A percentile compares a stretch with the other conserved stretches of the same genome.
Evolutionary conservation across 2,113 vertebrate species (phyloP).

Genomic region (Nothoprocta pentlandii): DNA sequence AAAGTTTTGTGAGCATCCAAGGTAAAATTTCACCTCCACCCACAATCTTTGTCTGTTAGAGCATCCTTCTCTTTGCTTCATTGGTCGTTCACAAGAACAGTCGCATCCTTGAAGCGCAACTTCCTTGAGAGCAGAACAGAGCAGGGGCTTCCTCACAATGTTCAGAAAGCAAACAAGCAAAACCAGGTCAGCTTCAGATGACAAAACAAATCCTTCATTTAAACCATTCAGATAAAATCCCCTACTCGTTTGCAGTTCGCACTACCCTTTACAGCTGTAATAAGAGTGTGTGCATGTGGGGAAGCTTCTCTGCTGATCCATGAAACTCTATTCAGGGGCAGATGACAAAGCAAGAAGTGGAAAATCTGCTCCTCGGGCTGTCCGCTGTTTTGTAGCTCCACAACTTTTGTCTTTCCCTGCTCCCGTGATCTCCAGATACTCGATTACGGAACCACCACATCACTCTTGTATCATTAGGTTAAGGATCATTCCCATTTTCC

Average conservation of each 20-base stretch:
- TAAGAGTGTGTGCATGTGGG: fast-evolving
- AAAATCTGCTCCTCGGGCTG: neutral
- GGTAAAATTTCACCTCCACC: neutral
- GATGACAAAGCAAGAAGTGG: neutral
- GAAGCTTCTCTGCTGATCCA: neutral
- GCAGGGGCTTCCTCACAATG: neutral
- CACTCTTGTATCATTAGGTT: neutral
- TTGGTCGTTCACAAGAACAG: fast-evolving
- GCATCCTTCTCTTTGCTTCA: neutral
- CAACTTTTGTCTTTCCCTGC: neutral
- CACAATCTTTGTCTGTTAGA: neutral
- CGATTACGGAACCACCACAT: neutral
- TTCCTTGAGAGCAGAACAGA: neutral
- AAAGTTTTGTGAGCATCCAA: neutral
- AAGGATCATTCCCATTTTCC: conserved; percentile 12
- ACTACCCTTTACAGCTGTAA: neutral
- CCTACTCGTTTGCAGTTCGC: neutral
- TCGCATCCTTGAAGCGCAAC: fast-evolving
- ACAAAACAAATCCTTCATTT: neutral
- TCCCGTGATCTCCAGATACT: neutral
- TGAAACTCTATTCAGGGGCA: neutral
- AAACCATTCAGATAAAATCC: neutral
- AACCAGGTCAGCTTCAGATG: neutral
- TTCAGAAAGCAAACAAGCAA: neutral
- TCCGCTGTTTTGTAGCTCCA: neutral